Base-by-base conservation (phyloP, 2,888 invertebrate genomes). In the Gonocerus acuteangulatus region DNA sequence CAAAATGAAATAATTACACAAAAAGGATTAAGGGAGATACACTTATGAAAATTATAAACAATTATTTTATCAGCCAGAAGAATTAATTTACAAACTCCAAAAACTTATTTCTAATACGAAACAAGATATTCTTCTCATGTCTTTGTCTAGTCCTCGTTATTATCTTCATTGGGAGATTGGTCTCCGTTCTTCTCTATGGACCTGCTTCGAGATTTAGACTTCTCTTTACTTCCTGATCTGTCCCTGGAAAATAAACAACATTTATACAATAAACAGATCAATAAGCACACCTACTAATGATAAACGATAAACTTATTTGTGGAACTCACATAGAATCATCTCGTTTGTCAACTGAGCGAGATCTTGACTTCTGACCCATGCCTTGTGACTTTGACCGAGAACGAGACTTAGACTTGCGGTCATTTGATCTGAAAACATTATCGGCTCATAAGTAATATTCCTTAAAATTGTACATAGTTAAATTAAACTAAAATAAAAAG, bases 151-250 rank as follows among this genome's bases (percentile, higher is more conserved):
- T 54, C 54, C 13, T 57, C 57, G 66, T 66, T 64, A 48, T 69
- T 66, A 54, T 68, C 65, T 34, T 66, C 65, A 57, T 65, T 59
- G 34, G 67, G 63, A 13, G 77, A 77, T 48, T 76, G 75, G 54
- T 78, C 76, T 49, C 73, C 74, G 69, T 79, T 78, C 68, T 77
- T 77, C 65, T 78, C 77, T 44, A 76, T 74, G 32, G 79, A 79
- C 64, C 74, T 75, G 48, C 79, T 78, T 68, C 79, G 73, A 39
- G 81, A 82, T 68, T 75, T 75, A 59, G 73, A 72, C 67, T 74
- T 75, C 69, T 80, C 83, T 73, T 86, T 86, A 73, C 85, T 85
- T 69, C 81, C 81, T 61, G 86, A 86, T 62, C 84, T 80, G 70
- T 84, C 83, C 74, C 84, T 84, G 68, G 61, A 68, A 67, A 57